phyloP scores from a whole-genome alignment of 2,797 vertebrate genomes.

The Stomatorhinus walkeri region DNA sequence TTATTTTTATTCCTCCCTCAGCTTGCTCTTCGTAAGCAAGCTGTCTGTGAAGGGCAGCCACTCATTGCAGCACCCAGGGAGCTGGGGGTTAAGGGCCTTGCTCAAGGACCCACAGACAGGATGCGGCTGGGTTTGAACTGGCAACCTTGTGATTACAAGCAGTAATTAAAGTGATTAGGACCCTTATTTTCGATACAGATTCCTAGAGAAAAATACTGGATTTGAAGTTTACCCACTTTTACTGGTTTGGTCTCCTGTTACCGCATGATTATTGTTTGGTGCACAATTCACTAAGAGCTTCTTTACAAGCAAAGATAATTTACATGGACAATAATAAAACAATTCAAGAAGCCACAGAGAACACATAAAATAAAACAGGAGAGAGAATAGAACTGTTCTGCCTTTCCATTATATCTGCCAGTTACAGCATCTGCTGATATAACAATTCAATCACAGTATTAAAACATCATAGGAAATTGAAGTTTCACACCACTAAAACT shows the following conservation, averaged over 20 bases:
- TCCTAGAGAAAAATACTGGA: not conserved
- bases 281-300: not conserved
- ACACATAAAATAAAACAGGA: not conserved
- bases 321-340: not conserved
- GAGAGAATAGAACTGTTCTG: not conserved
- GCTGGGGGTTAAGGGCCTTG: too few relatives aligned
- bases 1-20: too few relatives aligned
- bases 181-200: not conserved
- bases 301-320: not conserved
- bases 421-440: not conserved
- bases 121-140: too few relatives aligned
- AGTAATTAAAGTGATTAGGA: not conserved
- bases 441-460: not conserved
- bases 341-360: not conserved
- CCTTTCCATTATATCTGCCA: not conserved
- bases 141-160: too few relatives aligned
- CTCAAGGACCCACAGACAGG: too few relatives aligned
- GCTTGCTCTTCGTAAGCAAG: too few relatives aligned
- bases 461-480: not conserved
- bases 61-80: too few relatives aligned
- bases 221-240: not conserved
- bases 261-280: not conserved
- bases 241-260: not conserved
- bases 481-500: not conserved
- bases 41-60: too few relatives aligned